Conservation (phyloP, 2,888 invertebrate species). For the Nezara viridula region DNA sequence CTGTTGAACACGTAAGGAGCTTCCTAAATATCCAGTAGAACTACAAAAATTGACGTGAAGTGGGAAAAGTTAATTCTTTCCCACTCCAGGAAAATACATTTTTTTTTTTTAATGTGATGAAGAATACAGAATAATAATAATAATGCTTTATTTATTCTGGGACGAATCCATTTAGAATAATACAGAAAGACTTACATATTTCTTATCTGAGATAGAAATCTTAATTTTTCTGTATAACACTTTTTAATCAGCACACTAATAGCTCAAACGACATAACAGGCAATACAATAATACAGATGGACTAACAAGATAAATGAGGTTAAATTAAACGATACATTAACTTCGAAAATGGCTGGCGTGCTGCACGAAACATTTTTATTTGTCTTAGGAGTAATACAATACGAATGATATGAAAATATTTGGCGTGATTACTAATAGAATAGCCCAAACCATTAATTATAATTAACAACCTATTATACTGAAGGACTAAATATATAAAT, state of each 20-base stretch:
- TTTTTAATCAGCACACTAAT: not conserved
- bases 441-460: not conserved
- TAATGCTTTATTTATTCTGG: too few relatives aligned
- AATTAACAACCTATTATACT: not conserved
- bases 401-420: not conserved
- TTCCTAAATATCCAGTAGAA: too few relatives aligned
- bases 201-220: not conserved
- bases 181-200: not conserved
- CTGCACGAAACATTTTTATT: slow-evolving; percentile 8
- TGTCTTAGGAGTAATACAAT: not conserved
- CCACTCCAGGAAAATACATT: too few relatives aligned
- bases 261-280: not conserved
- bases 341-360: not conserved
- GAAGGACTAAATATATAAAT: not conserved
- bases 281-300: not conserved
- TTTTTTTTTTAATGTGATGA: too few relatives aligned
- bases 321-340: not conserved
- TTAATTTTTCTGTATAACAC: not conserved
- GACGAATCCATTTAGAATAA: too few relatives aligned
- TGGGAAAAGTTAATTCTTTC: too few relatives aligned
- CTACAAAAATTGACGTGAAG: too few relatives aligned
- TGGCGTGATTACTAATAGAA: not conserved
- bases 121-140: too few relatives aligned
- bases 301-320: not conserved
- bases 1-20: too few relatives aligned